A percentile compares a stretch with the other conserved stretches of the same genome.
Evolutionary conservation across 2,888 invertebrate genomes (phyloP).

Genomic region (Caenorhabditis parvicauda): DNA sequence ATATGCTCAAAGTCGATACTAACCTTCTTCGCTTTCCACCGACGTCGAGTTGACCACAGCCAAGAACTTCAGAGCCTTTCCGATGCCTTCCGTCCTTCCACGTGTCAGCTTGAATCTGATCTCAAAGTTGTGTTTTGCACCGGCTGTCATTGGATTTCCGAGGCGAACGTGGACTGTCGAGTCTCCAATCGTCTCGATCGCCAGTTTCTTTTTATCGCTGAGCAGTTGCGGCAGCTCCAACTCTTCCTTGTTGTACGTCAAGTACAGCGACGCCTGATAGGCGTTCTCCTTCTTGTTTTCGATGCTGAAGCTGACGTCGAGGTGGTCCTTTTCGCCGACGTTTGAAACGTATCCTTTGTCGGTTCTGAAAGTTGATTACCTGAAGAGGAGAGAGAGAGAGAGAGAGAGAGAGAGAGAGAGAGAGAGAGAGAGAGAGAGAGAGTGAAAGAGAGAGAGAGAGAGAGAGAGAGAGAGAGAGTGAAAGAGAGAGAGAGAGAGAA

Average conservation of each 20-base stretch:
- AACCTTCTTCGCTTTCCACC: conserved; percentile 57
- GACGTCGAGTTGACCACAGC: conserved; percentile 64
- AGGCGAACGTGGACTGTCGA: conserved; percentile 39
- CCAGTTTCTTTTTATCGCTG: conserved; percentile 11
- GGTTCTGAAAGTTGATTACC: conserved; percentile 28
- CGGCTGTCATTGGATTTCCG: conserved; percentile 57
- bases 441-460: too few species aligned
- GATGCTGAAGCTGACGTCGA: conserved; percentile 63
- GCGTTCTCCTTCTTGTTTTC: conserved; percentile 64
- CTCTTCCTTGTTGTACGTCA: conserved; percentile 58
- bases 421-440: too few species aligned
- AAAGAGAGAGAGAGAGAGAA: too few species aligned
- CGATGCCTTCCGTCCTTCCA: conserved; percentile 56
- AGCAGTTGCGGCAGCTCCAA: conserved; percentile 52
- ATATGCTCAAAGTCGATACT: too few species aligned
- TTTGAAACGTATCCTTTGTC: conserved; percentile 60
- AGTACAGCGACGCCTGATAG: conserved; percentile 53
- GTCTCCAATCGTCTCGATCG: conserved; percentile 35
- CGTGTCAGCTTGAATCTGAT: conserved; percentile 57
- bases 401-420: not conserved
- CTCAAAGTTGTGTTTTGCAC: conserved; percentile 44
- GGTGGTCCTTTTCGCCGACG: conserved; percentile 61
- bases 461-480: too few species aligned
- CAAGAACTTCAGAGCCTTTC: conserved; percentile 55
- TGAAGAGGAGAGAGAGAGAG: not conserved